Base-by-base conservation (phyloP, 2,888 invertebrate species). In the Heteromurus nitidus region DNA sequence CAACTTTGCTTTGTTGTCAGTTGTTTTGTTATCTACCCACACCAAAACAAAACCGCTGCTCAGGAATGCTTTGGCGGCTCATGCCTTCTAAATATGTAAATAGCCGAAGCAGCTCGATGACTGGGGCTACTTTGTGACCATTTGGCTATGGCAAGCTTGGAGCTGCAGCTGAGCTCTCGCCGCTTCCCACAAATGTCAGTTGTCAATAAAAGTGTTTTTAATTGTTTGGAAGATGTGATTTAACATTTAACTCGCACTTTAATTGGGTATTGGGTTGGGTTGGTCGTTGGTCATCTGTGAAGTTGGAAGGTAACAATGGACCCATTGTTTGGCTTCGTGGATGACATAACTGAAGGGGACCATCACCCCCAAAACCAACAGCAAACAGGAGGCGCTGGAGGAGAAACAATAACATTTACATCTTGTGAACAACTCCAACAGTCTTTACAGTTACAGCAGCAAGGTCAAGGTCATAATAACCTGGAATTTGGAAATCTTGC, bases 241-340 rank as follows among this genome's bases (percentile, higher is more conserved):
- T n/a, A n/a, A 36, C 13, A 36, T 36, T 36, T 9, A 36, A 36
- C 5, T 9, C 36, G 13, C 36, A 13, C 36, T 36, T n/a, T n/a
- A n/a, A n/a, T n/a, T n/a, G n/a, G n/a, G n/a, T n/a, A n/a, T n/a
- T n/a, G n/a, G n/a, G n/a, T n/a, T n/a, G n/a, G n/a, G n/a, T n/a
- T n/a, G n/a, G n/a, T n/a, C n/a, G n/a, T n/a, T n/a, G n/a, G n/a
- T n/a, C n/a, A n/a, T n/a, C n/a, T n/a, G n/a, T n/a, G n/a, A n/a
- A n/a, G n/a, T n/a, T n/a, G n/a, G 36, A 5, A 9, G 13, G 13
- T 13, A 36, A 36, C 36, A 47, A 76, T 76, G 76, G 76, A 76
- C 30, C 76, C 76, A n/a, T 50, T 76, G 18, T 76, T 76, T 44
- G 76, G 76, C 7, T 76, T 68, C 24, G 58, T 60, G 1, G 75